Base-by-base conservation (phyloP, 2,797 vertebrate genomes). In the Neomorphus geoffroyi region DNA sequence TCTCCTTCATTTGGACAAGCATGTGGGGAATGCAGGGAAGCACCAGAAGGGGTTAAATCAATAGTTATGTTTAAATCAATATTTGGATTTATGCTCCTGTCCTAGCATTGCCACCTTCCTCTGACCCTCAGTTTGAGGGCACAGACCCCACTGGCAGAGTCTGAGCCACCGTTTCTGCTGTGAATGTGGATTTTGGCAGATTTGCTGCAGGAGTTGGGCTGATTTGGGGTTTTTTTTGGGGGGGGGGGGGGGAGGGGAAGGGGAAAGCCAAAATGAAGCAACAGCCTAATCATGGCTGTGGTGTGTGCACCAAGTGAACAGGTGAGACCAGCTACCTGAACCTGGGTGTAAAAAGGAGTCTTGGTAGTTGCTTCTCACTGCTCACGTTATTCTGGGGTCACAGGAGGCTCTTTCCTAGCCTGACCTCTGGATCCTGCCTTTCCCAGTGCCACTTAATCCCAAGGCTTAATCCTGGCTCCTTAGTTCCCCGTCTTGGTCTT, bases 341-440 rank as follows among this genome's bases (percentile, higher is more conserved):
- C 50, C 0, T 11, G 13, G 8, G 8, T n/a, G 17, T 43, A 30
- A 61, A 91, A 74, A 54, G 0, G 1, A 9, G 0, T 5, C 27
- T 48, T 3, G 9, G 32, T 21, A 22, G 9, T 74, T 79, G 9
- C 32, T 86, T 10, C 46, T 61, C 9, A 17, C 35, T 50, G 41
- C 35, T 69, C 13, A 16, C 32, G 27, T 50, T 21, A 11, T 56
- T 80, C 13, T 15, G 41, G 46, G 27, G 32, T 27, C 2, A 1
- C 46, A 53, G 54, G 45, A 66, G n/a, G 77, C 46, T 67, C 45
- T 48, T 69, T 57, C 51, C 54, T 13, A 5, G 37, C 21, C 19
- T 43, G 24, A 3, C 35, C 43, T 62, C 50, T 57, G 0, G 0
- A 27, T 48, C 18, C 27, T 56, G n/a, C 35, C 28, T 64, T 64